These are phyloP conservation scores for Hypselothyrea guttata DNA, from an alignment of 2,888 invertebrate species.

Conservation along the genomic window DNA sequence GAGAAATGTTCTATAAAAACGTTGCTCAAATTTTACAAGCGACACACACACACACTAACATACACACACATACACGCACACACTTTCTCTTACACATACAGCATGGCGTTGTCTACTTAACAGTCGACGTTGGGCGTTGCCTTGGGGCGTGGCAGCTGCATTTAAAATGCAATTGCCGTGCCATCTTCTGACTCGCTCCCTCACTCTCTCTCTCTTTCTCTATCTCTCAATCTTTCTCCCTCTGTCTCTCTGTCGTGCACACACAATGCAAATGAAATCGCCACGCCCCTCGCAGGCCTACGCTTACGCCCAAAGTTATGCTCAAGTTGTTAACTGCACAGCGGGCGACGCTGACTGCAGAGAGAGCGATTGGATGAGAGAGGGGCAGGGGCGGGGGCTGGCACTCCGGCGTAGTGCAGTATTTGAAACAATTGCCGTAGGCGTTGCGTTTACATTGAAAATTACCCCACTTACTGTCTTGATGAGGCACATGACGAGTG, in stretches of 20 bases:
- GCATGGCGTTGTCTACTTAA: conserved; percentile 39
- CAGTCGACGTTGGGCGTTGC: conserved; percentile 27
- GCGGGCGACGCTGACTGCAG: neutral
- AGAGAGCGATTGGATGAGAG: neutral
- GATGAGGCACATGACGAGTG: conserved; percentile 51
- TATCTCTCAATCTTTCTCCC: neutral
- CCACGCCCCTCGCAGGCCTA: conserved; percentile 64
- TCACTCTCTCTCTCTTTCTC: conserved; percentile 6
- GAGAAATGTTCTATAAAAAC: conserved; percentile 60
- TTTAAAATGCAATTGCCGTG: conserved; percentile 71
- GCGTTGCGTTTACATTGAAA: conserved; percentile 76
- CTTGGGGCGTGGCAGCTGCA: conserved; percentile 60
- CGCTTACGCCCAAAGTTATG: conserved; percentile 37
- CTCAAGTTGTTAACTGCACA: conserved; percentile 32
- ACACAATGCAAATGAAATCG: conserved; percentile 67
- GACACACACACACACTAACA: conserved; percentile 10
- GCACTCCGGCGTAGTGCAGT: conserved; percentile 2
- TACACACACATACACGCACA: conserved; percentile 9
- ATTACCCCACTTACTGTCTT: conserved; percentile 75
- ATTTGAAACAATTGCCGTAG: conserved; percentile 58
- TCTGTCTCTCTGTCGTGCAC: conserved; percentile 7
- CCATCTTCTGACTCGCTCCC: conserved; percentile 15
- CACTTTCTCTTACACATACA: too few species aligned
- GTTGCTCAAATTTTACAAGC: conserved; percentile 47
- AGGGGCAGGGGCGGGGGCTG: neutral